These are phyloP conservation scores for Dyspetes luteomarginatus DNA, from an alignment of 2,888 invertebrate species.

Conservation along the genomic window DNA sequence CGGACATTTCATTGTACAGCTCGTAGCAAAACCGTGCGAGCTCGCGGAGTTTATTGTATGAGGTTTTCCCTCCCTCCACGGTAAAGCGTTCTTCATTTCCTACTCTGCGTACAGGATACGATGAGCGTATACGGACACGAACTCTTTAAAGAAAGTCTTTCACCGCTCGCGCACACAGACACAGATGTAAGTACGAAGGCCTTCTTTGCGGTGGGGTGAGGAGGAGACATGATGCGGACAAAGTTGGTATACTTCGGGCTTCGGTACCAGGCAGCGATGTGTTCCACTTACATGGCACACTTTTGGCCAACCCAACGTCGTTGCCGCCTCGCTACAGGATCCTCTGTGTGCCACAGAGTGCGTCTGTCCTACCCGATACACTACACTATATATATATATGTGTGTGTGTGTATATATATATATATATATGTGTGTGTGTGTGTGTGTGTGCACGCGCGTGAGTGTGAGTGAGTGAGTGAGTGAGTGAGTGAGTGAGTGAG, in stretches of 20 bases:
- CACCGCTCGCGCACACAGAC: constrained; percentile 73
- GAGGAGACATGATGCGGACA: constrained; percentile 75
- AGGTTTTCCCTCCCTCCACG: constrained; percentile 2
- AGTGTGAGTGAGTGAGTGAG: too few species aligned
- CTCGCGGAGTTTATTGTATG: constrained; percentile 12
- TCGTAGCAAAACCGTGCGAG: constrained; percentile 8
- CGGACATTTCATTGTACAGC: constrained; percentile 2
- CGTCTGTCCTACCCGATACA: constrained; percentile 72
- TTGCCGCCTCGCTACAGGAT: constrained; percentile 77
- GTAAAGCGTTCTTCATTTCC: not conserved
- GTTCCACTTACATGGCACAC: constrained; percentile 83
- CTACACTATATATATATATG: constrained; percentile 1
- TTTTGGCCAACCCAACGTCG: constrained; percentile 72
- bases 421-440: not conserved
- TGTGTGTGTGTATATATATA: not conserved
- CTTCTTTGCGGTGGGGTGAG: constrained; percentile 53
- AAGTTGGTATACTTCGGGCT: constrained; percentile 80
- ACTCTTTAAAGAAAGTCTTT: constrained; percentile 83
- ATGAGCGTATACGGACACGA: constrained; percentile 40
- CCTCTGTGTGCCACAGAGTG: constrained; percentile 73
- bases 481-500: too few species aligned
- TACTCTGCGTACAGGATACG: not conserved
- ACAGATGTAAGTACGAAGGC: constrained; percentile 57
- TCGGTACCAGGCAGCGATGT: constrained; percentile 82
- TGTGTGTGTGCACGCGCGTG: not conserved